Evolutionary conservation across 2,113 vertebrate species (phyloP), one percentile per base, ranked within the genome.

Genomic region (Noturus placidus): DNA sequence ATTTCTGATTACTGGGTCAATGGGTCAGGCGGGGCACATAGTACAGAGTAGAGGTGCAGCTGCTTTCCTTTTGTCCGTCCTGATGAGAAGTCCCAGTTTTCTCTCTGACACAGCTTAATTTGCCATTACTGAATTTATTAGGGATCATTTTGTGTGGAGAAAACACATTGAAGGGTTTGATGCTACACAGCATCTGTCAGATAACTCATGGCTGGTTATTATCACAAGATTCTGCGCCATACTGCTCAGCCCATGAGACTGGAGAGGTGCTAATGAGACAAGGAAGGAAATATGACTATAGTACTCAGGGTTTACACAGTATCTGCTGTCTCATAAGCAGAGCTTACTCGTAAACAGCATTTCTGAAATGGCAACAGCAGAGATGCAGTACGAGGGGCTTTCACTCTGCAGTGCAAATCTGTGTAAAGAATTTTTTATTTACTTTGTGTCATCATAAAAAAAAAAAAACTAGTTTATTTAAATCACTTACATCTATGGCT

Each of bases 1-100:
- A 88, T 88, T 88, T 85, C 84, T 90, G 89, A 83, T 83, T 84
- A 90, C 72, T 88, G 63, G 89, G 87, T 90, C 87, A 88, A 77
- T 86, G 72, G 89, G 89, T 42, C 89, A 88, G 72, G 30, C 61
- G 33, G 80, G 22, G 70, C 46, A 35, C 20, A 52, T 14, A 87
- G 52, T 63, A 46, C 50, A 70, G 35, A 69, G n/a, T 15, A 13
- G 8, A 61, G n/a, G 30, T 56, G 69, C 67, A 67, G 86, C 78
- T 86, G 52, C 35, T 42, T 80, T 77, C 63, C 30, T 15, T 86
- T 57, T 72, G 72, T 88, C 42, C 61, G 78, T 80, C 35, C 30
- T 38, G 35, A 46, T 59, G 46, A 54, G 15, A 80, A 67, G 46
- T 56, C 65, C 50, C 3, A 52, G 42, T 78, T 77, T 78, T 65